Evolutionary conservation across 2,797 vertebrate genomes (phyloP).

Genomic region (Chlorospingus semifuscus): DNA sequence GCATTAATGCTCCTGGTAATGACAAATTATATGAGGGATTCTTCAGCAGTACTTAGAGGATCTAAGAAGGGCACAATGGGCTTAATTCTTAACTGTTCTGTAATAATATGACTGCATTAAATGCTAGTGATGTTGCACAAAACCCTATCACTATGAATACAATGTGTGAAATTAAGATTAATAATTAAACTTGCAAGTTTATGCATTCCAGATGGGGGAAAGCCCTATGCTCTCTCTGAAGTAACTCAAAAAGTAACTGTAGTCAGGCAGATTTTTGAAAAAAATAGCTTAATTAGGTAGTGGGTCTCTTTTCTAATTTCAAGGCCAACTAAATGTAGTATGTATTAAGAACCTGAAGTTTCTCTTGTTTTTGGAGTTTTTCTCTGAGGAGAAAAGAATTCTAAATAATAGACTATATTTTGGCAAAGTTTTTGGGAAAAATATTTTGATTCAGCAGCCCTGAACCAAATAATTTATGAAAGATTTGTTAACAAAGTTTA

Average conservation of each 20-base stretch:
- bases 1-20: background rate
- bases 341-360: background rate
- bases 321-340: background rate
- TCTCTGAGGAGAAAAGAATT: background rate
- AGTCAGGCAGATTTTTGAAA: background rate
- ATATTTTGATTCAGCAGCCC: background rate
- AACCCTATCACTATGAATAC: background rate
- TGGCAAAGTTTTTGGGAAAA: constrained; percentile 4
- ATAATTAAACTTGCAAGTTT: background rate
- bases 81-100: background rate
- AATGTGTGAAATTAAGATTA: background rate
- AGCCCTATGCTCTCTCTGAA: background rate
- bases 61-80: background rate
- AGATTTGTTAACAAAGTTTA: constrained; percentile 16
- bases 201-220: background rate
- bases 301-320: background rate
- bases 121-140: background rate
- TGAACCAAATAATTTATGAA: constrained; percentile 34
- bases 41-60: background rate
- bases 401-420: background rate
- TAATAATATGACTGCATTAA: background rate
- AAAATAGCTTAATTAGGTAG: background rate
- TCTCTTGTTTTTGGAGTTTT: background rate
- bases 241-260: background rate
- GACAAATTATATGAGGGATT: background rate